Percentiles rank a stretch among this genome's conserved stretches.
Conservation (phyloP, 2,888 invertebrate genomes). For the Gisinianus flammeolus region DNA sequence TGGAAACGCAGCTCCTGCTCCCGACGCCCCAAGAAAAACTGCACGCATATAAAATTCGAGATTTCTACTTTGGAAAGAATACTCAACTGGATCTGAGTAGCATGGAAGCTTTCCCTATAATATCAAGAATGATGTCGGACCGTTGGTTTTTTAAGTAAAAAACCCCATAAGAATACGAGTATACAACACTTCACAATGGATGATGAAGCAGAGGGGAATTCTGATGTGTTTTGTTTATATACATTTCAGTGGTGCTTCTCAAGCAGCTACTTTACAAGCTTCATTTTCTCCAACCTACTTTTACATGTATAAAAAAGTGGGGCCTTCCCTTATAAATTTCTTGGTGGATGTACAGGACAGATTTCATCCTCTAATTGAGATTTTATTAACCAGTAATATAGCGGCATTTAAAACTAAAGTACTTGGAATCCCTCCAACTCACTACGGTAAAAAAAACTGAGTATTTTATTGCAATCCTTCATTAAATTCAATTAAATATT, state of each 20-base stretch:
- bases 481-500: too few species aligned
- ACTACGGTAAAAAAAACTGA: too few species aligned
- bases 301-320: slow-evolving; percentile 13
- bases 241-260: neutral
- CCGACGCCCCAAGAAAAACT: slow-evolving; percentile 12
- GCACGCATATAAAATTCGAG: slow-evolving; percentile 7
- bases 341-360: slow-evolving; percentile 9
- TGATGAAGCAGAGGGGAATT: too few species aligned
- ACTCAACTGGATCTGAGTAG: neutral
- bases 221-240: too few species aligned
- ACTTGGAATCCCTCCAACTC: neutral
- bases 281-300: slow-evolving; percentile 16
- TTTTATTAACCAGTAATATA: neutral
- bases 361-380: slow-evolving; percentile 13
- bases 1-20: neutral
- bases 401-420: slow-evolving; percentile 7
- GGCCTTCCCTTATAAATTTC: neutral
- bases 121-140: neutral
- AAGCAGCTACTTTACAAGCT: slow-evolving; percentile 5
- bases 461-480: too few species aligned
- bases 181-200: too few species aligned
- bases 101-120: neutral
- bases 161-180: too few species aligned
- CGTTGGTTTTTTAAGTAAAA: slow-evolving; percentile 4
- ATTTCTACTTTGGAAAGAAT: slow-evolving; percentile 34